Percentiles rank a stretch among this genome's conserved stretches.
Evolutionary conservation across 2,888 invertebrate genomes (phyloP).

Genomic region (Podotricha telesiphe): DNA sequence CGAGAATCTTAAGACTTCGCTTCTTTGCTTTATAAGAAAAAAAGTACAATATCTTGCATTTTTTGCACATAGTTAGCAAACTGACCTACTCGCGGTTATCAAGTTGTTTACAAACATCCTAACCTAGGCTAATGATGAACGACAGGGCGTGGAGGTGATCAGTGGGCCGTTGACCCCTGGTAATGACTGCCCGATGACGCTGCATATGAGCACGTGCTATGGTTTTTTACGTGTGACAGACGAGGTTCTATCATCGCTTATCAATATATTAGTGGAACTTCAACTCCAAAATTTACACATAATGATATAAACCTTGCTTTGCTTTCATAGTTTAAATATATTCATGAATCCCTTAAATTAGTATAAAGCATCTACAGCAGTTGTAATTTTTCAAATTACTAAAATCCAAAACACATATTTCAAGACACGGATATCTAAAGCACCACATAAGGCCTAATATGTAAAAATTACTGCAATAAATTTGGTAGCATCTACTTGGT

Average conservation of each 20-base stretch:
- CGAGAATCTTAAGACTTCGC: neutral
- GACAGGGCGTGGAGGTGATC: conserved; percentile 81
- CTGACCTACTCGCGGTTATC: conserved; percentile 56
- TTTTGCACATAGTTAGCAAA: conserved; percentile 22
- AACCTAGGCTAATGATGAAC: conserved; percentile 83
- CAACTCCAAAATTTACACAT: neutral
- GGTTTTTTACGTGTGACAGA: conserved; percentile 46
- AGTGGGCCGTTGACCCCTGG: conserved; percentile 77
- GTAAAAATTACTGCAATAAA: too few relatives aligned
- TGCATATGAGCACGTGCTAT: conserved; percentile 76
- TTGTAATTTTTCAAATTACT: neutral
- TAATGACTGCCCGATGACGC: conserved; percentile 82
- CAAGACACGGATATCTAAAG: too few relatives aligned
- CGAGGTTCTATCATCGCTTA: conserved; percentile 46
- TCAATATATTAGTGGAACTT: conserved; percentile 23
- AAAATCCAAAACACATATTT: too few relatives aligned
- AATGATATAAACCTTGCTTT: neutral
- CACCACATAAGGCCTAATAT: too few relatives aligned
- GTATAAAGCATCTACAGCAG: neutral
- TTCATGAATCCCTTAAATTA: neutral
- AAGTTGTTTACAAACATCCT: conserved; percentile 82
- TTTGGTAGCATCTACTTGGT: too few relatives aligned
- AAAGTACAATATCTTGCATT: neutral
- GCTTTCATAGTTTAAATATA: neutral
- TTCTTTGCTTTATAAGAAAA: neutral